Conservation (phyloP, 2,888 invertebrate genomes). For the Nomada flava region DNA sequence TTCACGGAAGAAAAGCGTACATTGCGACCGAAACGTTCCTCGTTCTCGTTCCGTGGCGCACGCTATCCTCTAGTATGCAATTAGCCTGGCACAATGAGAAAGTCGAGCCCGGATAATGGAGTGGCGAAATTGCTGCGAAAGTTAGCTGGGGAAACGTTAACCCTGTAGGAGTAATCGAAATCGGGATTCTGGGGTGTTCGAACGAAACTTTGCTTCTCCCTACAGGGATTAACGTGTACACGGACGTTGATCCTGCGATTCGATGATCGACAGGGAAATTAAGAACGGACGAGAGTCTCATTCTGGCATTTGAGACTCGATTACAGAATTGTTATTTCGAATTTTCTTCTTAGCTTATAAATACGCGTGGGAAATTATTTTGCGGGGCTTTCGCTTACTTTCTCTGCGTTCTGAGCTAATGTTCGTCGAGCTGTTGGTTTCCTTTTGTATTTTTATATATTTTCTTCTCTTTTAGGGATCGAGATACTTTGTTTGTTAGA, state of each 20-base stretch:
- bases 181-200: conserved; percentile 6
- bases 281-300: neutral
- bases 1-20: neutral
- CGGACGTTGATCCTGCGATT: neutral
- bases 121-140: conserved; percentile 41
- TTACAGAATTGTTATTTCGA: neutral
- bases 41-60: conserved; percentile 13
- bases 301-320: neutral
- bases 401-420: neutral
- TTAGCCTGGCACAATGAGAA: conserved; percentile 40
- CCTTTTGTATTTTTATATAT: neutral
- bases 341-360: neutral
- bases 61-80: conserved; percentile 26
- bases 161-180: conserved; percentile 15
- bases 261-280: conserved; percentile 20
- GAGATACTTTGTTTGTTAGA: neutral
- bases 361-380: neutral
- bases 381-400: conserved; percentile 9
- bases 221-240: neutral
- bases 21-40: conserved; percentile 41
- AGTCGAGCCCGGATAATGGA: conserved; percentile 31
- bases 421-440: neutral
- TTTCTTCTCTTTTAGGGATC: neutral
- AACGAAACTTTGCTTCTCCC: conserved; percentile 2
- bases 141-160: conserved; percentile 22